Evolutionary conservation across 2,888 invertebrate genomes (phyloP).

Genomic region (Leucoptera coffeella): DNA sequence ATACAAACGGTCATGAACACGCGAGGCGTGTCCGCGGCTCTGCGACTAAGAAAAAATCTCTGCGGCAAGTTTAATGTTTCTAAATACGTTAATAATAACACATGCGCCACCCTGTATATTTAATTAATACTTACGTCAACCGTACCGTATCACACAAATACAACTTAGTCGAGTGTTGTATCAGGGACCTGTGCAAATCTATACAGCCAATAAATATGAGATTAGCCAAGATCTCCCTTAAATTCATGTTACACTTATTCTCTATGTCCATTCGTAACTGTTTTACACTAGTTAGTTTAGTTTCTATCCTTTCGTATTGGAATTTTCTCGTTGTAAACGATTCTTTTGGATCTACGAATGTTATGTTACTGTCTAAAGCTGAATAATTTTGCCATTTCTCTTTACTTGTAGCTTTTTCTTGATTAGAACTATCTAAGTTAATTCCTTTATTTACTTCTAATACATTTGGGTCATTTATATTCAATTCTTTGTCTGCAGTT

Average conservation of each 20-base stretch:
- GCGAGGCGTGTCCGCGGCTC: too few species aligned
- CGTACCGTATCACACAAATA: constrained; percentile 74
- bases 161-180: constrained; percentile 84
- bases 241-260: constrained; percentile 56
- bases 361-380: constrained; percentile 16
- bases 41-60: too few species aligned
- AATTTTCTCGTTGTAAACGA: constrained; percentile 50
- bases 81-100: constrained; percentile 1
- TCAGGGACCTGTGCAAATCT: constrained; percentile 63
- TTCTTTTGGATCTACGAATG: constrained; percentile 38
- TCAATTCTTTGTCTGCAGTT: too few species aligned
- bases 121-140: constrained; percentile 49
- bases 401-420: too few species aligned
- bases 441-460: too few species aligned
- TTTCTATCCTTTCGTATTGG: constrained; percentile 54
- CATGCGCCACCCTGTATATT: neutral
- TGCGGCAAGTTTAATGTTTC: too few species aligned
- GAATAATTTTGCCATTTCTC: constrained; percentile 21
- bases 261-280: constrained; percentile 67
- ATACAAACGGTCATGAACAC: too few species aligned
- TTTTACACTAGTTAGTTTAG: constrained; percentile 72
- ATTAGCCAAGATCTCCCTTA: constrained; percentile 72
- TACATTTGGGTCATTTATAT: too few species aligned
- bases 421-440: too few species aligned
- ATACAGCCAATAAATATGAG: constrained; percentile 88